Evolutionary conservation across 2,888 invertebrate species (phyloP), one percentile per base, ranked within the genome.

Genomic region (Laothoe populi): DNA sequence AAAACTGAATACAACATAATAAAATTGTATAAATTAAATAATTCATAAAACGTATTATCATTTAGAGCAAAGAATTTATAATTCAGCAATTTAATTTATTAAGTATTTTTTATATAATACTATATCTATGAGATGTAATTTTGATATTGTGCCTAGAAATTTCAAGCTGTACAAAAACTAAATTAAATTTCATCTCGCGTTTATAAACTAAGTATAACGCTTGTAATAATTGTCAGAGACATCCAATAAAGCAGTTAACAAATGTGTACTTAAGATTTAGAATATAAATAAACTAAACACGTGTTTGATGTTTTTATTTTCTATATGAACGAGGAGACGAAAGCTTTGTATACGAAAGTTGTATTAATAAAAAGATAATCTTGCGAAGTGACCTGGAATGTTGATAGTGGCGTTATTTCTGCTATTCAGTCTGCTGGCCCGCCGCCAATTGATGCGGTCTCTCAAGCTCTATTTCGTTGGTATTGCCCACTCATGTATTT

Each of bases 351-450:
- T 71, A 69, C 63, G 67, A 64, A 69, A 66, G 67, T 68, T 73
- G 73, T 78, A n/a, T n/a, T n/a, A 85, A 84, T 83, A 88, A 86
- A 84, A 87, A 86, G 82, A 87, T 88, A 87, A 88, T 89, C 82
- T 77, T 82, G 82, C 81, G 82, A 86, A 88, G 86, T 91, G 91
- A 87, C 87, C 91, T 91, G 90, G 91, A 90, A 92, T 91, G 88
- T 88, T 89, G 87, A 89, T 90, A 89, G 89, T 87, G 84, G 85
- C 85, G 90, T 91, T 91, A 91, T 91, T 90, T 89, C 87, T 89
- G 89, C 86, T 87, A 84, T 87, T 87, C 82, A 81, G 82, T 77
- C 79, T 82, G 79, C 82, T 91, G 92, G 92, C 91, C 82, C 70
- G 70, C 60, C 68, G 90, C 92, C 91, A 91, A 86, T 75, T 60